These are phyloP conservation scores for Oriolus oriolus DNA, from an alignment of 2,113 vertebrate genomes.

Conservation along the genomic window DNA sequence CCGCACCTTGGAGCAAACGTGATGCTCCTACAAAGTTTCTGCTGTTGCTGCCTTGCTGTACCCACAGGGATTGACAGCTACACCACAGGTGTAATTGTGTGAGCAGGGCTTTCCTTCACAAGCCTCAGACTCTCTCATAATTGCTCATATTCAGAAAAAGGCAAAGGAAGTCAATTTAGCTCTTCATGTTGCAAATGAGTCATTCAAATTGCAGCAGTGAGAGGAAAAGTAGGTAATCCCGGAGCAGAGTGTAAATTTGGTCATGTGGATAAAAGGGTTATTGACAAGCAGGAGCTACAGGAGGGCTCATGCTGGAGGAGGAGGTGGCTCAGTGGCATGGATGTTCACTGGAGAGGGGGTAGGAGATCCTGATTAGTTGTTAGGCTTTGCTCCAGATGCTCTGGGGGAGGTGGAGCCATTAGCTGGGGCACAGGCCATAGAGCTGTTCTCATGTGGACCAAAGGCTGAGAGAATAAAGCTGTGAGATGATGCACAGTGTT, in stretches of 20 bases:
- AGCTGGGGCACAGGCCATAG: neutral
- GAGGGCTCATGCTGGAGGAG: neutral
- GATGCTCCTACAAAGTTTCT: neutral
- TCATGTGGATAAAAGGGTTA: neutral
- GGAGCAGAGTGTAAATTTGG: neutral
- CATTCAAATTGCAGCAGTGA: constrained; percentile 7
- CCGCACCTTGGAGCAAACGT: neutral
- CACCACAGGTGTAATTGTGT: neutral
- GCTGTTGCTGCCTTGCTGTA: neutral
- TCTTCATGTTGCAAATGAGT: constrained; percentile 18
- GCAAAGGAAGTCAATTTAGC: constrained; percentile 10
- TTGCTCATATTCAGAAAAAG: neutral
- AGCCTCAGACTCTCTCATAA: neutral
- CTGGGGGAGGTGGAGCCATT: neutral
- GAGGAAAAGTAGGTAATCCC: constrained; percentile 32
- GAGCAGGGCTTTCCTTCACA: neutral
- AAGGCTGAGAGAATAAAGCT: neutral
- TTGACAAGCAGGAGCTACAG: neutral
- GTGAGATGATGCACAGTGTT: neutral
- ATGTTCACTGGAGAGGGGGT: neutral
- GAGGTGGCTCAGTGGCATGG: neutral
- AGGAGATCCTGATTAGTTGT: neutral
- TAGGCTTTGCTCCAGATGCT: neutral
- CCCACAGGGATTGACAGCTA: neutral
- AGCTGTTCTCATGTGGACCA: neutral